These are phyloP conservation scores for Gastrophryne carolinensis DNA, from an alignment of 2,797 vertebrate genomes.

Conservation along the genomic window DNA sequence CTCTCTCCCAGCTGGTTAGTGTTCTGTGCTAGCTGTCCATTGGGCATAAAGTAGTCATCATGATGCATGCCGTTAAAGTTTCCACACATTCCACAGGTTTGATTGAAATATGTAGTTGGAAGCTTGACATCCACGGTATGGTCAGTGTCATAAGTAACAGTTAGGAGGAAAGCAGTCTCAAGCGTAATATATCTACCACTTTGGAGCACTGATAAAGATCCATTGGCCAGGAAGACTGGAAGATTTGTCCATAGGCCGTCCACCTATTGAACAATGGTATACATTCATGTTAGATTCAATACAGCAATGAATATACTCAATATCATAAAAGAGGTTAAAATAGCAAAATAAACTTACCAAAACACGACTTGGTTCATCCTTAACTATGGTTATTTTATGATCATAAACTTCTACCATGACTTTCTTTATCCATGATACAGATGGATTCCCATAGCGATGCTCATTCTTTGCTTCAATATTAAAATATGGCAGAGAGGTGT, in stretches of 20 bases:
- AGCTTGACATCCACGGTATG: conserved; percentile 66
- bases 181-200: conserved; percentile 62
- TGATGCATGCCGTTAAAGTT: conserved; percentile 68
- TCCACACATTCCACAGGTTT: conserved; percentile 75
- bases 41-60: conserved; percentile 65
- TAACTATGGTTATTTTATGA: conserved; percentile 67
- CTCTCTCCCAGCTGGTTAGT: conserved; percentile 59
- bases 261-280: conserved; percentile 61
- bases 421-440: conserved; percentile 65
- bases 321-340: not conserved
- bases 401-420: conserved; percentile 66
- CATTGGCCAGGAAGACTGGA: conserved; percentile 62
- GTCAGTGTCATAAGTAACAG: conserved; percentile 63
- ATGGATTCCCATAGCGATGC: conserved; percentile 59
- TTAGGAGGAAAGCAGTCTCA: conserved; percentile 65
- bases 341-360: conserved; percentile 69
- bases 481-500: conserved; percentile 68
- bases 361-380: conserved; percentile 63
- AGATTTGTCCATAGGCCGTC: conserved; percentile 74
- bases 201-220: conserved; percentile 56
- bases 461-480: conserved; percentile 73
- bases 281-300: not conserved
- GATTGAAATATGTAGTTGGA: conserved; percentile 62
- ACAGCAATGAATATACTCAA: not conserved
- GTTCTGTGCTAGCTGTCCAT: conserved; percentile 54